These are phyloP conservation scores for Sphaeridia pumilis DNA, from an alignment of 2,888 invertebrate species.

Conservation along the genomic window DNA sequence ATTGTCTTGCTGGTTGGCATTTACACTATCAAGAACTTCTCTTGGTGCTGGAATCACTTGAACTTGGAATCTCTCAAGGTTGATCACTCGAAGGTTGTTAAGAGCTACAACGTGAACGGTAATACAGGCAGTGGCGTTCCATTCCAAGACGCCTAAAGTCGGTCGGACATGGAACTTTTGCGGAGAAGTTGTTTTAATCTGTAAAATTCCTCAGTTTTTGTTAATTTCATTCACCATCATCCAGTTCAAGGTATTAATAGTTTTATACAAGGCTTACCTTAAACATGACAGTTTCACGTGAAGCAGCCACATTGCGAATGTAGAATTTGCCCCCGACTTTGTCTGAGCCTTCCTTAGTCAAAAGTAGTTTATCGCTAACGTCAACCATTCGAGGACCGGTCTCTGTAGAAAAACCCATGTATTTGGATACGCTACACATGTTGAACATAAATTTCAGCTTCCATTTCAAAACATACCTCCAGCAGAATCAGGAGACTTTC, in stretches of 20 bases:
- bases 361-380: slow-evolving; percentile 8
- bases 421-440: too few species aligned
- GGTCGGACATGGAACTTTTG: slow-evolving; percentile 90
- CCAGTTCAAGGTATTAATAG: not conserved
- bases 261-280: slow-evolving; percentile 30
- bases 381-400: slow-evolving; percentile 8
- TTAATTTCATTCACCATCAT: not conserved
- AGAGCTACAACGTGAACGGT: slow-evolving; percentile 64
- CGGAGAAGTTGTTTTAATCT: slow-evolving; percentile 92
- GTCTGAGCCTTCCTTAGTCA: slow-evolving; percentile 11
- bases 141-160: slow-evolving; percentile 61
- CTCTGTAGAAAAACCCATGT: slow-evolving; percentile 7
- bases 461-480: too few species aligned
- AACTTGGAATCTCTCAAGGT: slow-evolving; percentile 70
- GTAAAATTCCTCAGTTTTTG: too few species aligned
- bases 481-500: too few species aligned
- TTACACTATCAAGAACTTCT: slow-evolving; percentile 15
- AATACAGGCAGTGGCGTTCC: slow-evolving; percentile 53
- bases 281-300: slow-evolving; percentile 25
- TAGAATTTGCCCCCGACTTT: slow-evolving; percentile 16
- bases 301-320: slow-evolving; percentile 28
- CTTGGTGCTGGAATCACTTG: slow-evolving; percentile 26
- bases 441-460: too few species aligned
- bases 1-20: slow-evolving; percentile 8
- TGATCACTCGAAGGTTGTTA: slow-evolving; percentile 43